These are phyloP conservation scores for Anthonomus grandis DNA, from an alignment of 1,140 invertebrate species.

Conservation along the genomic window DNA sequence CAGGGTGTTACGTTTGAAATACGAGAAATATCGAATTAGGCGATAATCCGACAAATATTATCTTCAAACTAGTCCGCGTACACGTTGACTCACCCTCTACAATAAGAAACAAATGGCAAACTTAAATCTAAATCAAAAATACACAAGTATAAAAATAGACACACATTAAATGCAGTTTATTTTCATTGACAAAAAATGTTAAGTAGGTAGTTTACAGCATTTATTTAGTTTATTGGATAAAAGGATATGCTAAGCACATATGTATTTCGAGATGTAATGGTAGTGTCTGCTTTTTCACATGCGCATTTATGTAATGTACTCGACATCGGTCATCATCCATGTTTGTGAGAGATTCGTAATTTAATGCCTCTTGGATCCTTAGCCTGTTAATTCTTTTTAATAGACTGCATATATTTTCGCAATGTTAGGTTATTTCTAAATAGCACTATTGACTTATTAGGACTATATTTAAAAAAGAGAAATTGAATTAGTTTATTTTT, in stretches of 20 bases:
- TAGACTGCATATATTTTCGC: not conserved
- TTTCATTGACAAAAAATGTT: constrained; percentile 43
- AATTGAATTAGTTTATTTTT: no score
- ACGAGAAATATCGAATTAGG: no score
- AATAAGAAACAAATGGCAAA: no score
- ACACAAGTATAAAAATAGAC: constrained; percentile 26
- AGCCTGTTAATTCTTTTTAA: constrained; percentile 15
- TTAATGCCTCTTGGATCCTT: constrained; percentile 29
- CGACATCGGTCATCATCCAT: constrained; percentile 40
- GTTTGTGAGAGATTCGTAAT: constrained; percentile 39
- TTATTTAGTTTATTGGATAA: constrained; percentile 42
- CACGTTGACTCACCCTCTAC: no score
- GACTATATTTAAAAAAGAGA: no score
- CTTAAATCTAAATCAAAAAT: constrained; percentile 12
- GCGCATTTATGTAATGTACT: constrained; percentile 34
- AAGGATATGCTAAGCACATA: constrained; percentile 45
- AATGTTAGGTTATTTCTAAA: no score
- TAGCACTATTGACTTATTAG: no score
- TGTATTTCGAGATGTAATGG: no score
- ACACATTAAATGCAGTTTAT: constrained; percentile 49
- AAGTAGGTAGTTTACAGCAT: constrained; percentile 42
- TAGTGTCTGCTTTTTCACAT: constrained; percentile 35
- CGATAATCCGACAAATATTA: no score
- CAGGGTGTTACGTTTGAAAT: no score
- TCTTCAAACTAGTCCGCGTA: no score